Evolutionary conservation across 1,140 invertebrate genomes (phyloP).

Genomic region (Euura saliciscinereae): DNA sequence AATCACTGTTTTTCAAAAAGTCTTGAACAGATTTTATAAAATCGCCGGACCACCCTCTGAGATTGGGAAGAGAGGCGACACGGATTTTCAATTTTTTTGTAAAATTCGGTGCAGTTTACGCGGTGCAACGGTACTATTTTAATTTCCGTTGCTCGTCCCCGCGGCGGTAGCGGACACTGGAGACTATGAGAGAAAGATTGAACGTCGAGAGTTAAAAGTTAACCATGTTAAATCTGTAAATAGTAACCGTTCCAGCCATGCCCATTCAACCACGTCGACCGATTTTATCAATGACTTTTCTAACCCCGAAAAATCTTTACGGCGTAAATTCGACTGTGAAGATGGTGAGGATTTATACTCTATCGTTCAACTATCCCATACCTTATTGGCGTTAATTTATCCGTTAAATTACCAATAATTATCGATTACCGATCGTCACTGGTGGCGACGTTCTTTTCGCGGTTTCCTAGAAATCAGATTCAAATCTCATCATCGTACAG

Average conservation of each 20-base stretch:
- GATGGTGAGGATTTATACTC: not conserved
- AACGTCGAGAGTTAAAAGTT: conserved; percentile 30
- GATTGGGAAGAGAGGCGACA: too few relatives aligned
- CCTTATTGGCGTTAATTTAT: not conserved
- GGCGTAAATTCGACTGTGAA: not conserved
- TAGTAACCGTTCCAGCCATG: conserved; percentile 32
- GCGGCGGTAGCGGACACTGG: not conserved
- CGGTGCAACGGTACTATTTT: not conserved
- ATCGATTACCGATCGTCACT: not conserved
- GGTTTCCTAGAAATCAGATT: not conserved
- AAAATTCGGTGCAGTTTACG: not conserved
- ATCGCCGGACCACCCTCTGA: too few relatives aligned
- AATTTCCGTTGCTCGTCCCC: not conserved
- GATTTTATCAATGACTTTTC: conserved; percentile 35
- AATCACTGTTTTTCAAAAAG: too few relatives aligned
- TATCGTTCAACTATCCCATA: not conserved
- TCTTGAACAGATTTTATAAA: too few relatives aligned
- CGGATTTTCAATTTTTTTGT: too few relatives aligned
- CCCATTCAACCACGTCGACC: conserved; percentile 21
- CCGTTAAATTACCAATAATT: not conserved
- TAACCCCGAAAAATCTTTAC: conserved; percentile 10
- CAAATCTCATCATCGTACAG: too few relatives aligned
- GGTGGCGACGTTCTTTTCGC: not conserved
- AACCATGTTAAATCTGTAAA: conserved; percentile 39
- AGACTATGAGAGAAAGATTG: not conserved